These are phyloP conservation scores for Daptonema setosum DNA, from an alignment of 2,888 invertebrate genomes.

Conservation along the genomic window DNA sequence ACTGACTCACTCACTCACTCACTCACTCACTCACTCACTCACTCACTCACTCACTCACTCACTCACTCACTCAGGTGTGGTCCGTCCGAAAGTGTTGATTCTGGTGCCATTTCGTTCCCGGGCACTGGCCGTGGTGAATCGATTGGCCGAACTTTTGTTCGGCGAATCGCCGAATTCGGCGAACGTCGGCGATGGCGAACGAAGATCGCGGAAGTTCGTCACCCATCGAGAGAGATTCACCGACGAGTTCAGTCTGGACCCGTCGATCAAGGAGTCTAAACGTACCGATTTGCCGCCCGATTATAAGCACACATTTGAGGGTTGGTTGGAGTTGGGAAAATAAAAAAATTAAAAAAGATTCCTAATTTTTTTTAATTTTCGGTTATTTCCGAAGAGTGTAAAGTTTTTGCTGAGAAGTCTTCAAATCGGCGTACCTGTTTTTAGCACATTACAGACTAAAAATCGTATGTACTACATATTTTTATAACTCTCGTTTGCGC, in stretches of 20 bases:
- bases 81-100: constrained; percentile 72
- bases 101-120: constrained; percentile 69
- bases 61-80: constrained; percentile 85
- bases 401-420: too few species aligned
- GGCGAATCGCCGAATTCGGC: constrained; percentile 11
- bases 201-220: constrained; percentile 33
- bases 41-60: too few species aligned
- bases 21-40: too few species aligned
- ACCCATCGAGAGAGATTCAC: constrained; percentile 62
- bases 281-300: constrained; percentile 45
- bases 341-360: too few species aligned
- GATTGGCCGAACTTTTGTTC: constrained; percentile 17
- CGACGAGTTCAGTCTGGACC: constrained; percentile 51
- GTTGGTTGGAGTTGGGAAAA: too few species aligned
- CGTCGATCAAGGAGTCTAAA: constrained; percentile 35
- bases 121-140: constrained; percentile 40
- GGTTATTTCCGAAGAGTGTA: too few species aligned
- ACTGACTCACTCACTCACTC: too few species aligned
- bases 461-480: too few species aligned
- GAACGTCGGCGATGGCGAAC: neutral
- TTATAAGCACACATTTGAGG: neutral
- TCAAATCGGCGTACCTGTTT: too few species aligned
- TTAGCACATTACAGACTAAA: too few species aligned
- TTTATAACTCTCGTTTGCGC: too few species aligned
- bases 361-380: too few species aligned